Conservation (phyloP, 2,797 vertebrate species). For the Sternarchorhynchus goeldii region DNA sequence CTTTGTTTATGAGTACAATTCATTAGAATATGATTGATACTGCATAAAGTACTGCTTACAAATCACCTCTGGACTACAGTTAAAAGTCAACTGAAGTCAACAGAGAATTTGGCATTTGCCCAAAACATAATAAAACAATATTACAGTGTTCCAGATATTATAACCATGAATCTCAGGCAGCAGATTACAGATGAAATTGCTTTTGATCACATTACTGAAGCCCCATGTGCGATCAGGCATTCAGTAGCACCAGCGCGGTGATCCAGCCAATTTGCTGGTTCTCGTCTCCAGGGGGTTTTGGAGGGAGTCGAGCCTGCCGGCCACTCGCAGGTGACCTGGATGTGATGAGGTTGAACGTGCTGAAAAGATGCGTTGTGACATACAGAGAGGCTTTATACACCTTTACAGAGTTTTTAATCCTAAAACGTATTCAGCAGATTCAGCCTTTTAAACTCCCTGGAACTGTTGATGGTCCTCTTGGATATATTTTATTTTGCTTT, state of each 20-base stretch:
- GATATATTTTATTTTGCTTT: no score
- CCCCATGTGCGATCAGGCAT: slow-evolving; percentile 6
- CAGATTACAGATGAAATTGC: slow-evolving; percentile 22
- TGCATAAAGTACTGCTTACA: background rate
- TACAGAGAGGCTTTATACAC: background rate
- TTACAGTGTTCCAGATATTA: slow-evolving; percentile 18
- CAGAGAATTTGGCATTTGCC: background rate
- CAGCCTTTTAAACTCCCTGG: background rate
- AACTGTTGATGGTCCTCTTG: no score
- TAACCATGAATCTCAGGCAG: slow-evolving; percentile 31
- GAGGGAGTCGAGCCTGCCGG: background rate
- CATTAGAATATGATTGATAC: background rate
- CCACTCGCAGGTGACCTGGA: slow-evolving; percentile 33
- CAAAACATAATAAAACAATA: slow-evolving; percentile 22
- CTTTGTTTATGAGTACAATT: no score
- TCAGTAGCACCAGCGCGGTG: slow-evolving; percentile 27
- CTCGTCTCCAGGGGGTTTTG: slow-evolving; percentile 13
- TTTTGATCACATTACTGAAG: slow-evolving; percentile 38
- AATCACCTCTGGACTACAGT: background rate
- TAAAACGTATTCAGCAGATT: background rate
- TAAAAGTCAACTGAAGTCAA: background rate
- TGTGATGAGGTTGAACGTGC: slow-evolving; percentile 30
- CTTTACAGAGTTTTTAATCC: slow-evolving; percentile 2
- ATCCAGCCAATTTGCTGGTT: slow-evolving; percentile 27
- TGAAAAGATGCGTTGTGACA: background rate